Evolutionary conservation across 2,888 invertebrate species (phyloP).

Genomic region (Rhagophthalmus giganteus): DNA sequence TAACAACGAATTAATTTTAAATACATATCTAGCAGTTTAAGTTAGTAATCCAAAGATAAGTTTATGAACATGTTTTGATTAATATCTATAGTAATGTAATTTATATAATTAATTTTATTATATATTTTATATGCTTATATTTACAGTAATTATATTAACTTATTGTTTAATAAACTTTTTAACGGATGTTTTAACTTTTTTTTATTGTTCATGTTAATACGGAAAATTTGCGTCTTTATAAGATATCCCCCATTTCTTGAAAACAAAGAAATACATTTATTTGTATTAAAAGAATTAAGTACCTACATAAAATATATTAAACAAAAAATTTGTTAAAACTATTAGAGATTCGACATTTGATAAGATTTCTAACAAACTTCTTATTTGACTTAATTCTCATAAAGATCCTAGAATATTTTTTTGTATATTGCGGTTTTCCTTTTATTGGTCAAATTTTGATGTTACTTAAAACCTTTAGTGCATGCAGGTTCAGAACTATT

Average conservation of each 20-base stretch:
- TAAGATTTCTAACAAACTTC: too few relatives aligned
- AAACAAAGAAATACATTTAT: too few relatives aligned
- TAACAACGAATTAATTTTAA: constrained; percentile 7
- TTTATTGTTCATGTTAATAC: not conserved
- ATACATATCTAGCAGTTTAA: constrained; percentile 1
- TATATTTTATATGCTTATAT: constrained; percentile 29
- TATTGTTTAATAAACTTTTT: constrained; percentile 20
- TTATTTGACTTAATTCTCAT: too few relatives aligned
- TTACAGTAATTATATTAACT: constrained; percentile 20
- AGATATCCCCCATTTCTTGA: not conserved
- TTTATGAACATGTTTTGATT: constrained; percentile 6
- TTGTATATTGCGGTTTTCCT: too few relatives aligned
- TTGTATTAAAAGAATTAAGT: not conserved
- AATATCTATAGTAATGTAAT: not conserved
- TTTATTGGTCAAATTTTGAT: too few relatives aligned
- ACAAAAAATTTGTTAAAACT: too few relatives aligned
- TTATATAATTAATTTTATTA: constrained; percentile 21
- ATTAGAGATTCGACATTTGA: too few relatives aligned
- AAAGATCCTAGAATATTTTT: too few relatives aligned
- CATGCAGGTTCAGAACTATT: too few relatives aligned
- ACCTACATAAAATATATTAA: too few relatives aligned
- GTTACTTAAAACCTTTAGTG: too few relatives aligned
- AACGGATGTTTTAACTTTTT: not conserved
- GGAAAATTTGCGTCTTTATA: not conserved
- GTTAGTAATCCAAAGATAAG: constrained; percentile 14